A percentile compares a stretch with the other conserved stretches of the same genome.
These are phyloP conservation scores for Petrocephalus sullivani DNA, from an alignment of 2,797 vertebrate genomes.

Conservation along the genomic window DNA sequence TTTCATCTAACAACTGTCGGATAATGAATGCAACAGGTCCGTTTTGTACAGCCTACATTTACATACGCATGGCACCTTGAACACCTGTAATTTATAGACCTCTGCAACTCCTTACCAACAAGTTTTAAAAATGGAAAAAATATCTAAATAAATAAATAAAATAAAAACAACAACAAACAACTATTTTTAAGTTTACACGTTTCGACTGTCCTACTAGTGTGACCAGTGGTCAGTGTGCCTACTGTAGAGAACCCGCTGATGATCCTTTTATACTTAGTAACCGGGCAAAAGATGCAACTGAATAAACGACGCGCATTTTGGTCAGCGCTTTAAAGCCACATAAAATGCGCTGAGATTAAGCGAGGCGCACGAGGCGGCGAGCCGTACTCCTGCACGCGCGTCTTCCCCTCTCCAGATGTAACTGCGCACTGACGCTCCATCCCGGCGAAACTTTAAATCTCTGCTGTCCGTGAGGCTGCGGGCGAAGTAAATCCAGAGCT, in stretches of 20 bases:
- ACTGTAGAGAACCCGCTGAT: background rate
- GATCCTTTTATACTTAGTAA: background rate
- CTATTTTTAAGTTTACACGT: background rate
- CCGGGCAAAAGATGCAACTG: background rate
- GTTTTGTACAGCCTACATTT: background rate
- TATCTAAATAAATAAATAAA: background rate
- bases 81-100: background rate
- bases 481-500: constrained; percentile 60
- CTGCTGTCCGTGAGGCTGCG: constrained; percentile 54
- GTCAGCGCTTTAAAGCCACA: background rate
- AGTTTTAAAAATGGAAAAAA: background rate
- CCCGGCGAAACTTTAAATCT: constrained; percentile 57
- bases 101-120: background rate
- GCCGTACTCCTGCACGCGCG: constrained; percentile 31
- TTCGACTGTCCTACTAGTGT: background rate
- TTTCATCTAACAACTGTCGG: background rate
- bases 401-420: constrained; percentile 53
- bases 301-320: background rate
- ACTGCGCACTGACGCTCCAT: constrained; percentile 62
- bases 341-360: background rate
- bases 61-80: background rate
- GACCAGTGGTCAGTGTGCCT: background rate
- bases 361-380: no score
- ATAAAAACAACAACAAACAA: background rate
- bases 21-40: background rate